phyloP scores from a whole-genome alignment of 2,888 invertebrate genomes.

The Scaptomyza flava region DNA sequence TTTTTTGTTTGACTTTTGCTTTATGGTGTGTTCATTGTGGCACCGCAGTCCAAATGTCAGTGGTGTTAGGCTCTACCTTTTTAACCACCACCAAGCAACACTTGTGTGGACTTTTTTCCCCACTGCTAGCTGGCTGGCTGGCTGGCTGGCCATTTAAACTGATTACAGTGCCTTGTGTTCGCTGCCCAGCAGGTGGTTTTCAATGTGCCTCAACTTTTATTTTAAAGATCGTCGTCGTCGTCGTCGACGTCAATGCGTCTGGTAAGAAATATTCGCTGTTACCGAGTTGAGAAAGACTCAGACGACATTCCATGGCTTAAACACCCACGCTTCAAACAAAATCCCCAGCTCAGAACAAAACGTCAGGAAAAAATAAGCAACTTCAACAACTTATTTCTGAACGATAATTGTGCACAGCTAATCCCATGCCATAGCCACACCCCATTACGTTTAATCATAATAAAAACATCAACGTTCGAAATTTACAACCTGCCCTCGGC shows the following conservation, averaged over 20 bases:
- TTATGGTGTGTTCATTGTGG: slow-evolving; percentile 79
- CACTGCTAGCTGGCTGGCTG: slow-evolving; percentile 17
- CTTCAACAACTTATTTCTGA: slow-evolving; percentile 46
- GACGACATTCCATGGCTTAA: slow-evolving; percentile 50
- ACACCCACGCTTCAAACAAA: slow-evolving; percentile 57
- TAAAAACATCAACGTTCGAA: slow-evolving; percentile 77
- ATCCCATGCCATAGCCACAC: slow-evolving; percentile 60
- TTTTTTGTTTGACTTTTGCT: slow-evolving; percentile 81
- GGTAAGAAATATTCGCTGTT: slow-evolving; percentile 46
- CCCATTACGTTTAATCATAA: slow-evolving; percentile 73
- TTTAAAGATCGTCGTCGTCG: slow-evolving; percentile 17
- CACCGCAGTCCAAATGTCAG: slow-evolving; percentile 66
- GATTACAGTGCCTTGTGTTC: slow-evolving; percentile 76
- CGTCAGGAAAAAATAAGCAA: not conserved
- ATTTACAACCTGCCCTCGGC: slow-evolving; percentile 67
- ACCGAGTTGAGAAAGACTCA: slow-evolving; percentile 18
- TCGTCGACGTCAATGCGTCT: slow-evolving; percentile 64
- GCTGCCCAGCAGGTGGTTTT: slow-evolving; percentile 78
- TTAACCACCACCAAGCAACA: slow-evolving; percentile 10
- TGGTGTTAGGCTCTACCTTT: slow-evolving; percentile 14
- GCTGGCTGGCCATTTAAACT: slow-evolving; percentile 65
- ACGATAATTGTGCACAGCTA: slow-evolving; percentile 60
- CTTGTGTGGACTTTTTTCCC: slow-evolving; percentile 12
- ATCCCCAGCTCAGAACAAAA: not conserved
- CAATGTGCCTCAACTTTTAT: slow-evolving; percentile 50